phyloP scores from a whole-genome alignment of 2,888 invertebrate species.

The Leucophora obtusa region DNA sequence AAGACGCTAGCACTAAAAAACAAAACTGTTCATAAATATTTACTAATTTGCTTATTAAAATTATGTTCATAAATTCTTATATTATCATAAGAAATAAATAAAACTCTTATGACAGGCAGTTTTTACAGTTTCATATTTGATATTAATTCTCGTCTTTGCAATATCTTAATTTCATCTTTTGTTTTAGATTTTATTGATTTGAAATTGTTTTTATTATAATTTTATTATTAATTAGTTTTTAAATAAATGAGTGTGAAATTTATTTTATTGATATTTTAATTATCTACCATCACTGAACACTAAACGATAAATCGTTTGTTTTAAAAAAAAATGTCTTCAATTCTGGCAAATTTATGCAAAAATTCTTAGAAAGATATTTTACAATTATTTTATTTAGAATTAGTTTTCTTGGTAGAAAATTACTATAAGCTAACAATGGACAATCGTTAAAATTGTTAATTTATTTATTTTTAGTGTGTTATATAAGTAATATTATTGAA shows the following conservation, averaged over 20 bases:
- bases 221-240: background rate
- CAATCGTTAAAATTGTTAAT: too few relatives aligned
- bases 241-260: background rate
- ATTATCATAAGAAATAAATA: background rate
- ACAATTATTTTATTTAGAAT: too few relatives aligned
- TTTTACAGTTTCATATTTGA: conserved; percentile 13
- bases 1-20: background rate
- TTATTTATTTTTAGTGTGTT: too few relatives aligned
- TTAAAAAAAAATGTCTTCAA: background rate
- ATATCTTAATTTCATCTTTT: background rate
- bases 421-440: background rate
- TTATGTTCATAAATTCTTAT: conserved; percentile 11
- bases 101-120: background rate
- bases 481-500: too few relatives aligned
- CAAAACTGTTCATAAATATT: background rate
- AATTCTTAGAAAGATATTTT: too few relatives aligned
- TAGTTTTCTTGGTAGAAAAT: background rate
- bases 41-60: background rate
- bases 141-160: background rate
- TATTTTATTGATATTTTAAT: background rate
- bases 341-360: conserved; percentile 6
- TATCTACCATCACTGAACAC: too few relatives aligned
- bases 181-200: background rate
- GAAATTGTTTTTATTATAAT: background rate
- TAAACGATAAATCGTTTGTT: too few relatives aligned